These are phyloP conservation scores for Upupa epops DNA, from an alignment of 2,113 vertebrate genomes.

Conservation along the genomic window DNA sequence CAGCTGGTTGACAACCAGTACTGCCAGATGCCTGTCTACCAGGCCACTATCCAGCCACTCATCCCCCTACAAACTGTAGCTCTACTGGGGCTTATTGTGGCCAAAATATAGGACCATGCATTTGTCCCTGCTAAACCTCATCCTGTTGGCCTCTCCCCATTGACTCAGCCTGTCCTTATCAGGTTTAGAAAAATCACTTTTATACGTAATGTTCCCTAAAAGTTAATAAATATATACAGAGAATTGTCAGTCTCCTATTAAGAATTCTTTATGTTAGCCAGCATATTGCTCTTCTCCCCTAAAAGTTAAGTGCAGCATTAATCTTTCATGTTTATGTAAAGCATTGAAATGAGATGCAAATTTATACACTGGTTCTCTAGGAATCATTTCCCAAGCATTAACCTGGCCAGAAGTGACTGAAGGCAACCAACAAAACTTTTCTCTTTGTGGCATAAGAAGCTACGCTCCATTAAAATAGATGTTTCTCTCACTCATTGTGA, in stretches of 20 bases:
- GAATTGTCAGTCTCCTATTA: constrained; percentile 21
- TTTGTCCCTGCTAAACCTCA: too few species aligned
- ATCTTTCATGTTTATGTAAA: constrained; percentile 56
- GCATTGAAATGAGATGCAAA: constrained; percentile 66
- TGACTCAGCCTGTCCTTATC: background rate
- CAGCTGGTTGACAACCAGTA: too few species aligned
- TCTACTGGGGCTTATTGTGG: too few species aligned
- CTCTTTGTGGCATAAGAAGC: background rate
- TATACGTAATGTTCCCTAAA: constrained; percentile 42
- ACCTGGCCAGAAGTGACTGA: constrained; percentile 46
- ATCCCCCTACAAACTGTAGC: too few species aligned
- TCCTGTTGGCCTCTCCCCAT: too few species aligned
- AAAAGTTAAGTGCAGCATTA: constrained; percentile 8
- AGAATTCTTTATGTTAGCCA: background rate
- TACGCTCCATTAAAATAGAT: constrained; percentile 45
- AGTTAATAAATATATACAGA: constrained; percentile 40
- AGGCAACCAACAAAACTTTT: constrained; percentile 33
- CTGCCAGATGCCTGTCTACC: too few species aligned
- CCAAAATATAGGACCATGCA: too few species aligned
- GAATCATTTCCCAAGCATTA: constrained; percentile 67
- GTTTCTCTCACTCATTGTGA: background rate
- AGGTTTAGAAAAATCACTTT: constrained; percentile 46
- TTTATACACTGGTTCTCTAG: constrained; percentile 55
- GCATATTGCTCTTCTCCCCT: constrained; percentile 18
- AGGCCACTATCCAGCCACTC: too few species aligned